Evolutionary conservation across 2,888 invertebrate species (phyloP), one percentile per base, ranked within the genome.

Genomic region (Dioctria linearis): DNA sequence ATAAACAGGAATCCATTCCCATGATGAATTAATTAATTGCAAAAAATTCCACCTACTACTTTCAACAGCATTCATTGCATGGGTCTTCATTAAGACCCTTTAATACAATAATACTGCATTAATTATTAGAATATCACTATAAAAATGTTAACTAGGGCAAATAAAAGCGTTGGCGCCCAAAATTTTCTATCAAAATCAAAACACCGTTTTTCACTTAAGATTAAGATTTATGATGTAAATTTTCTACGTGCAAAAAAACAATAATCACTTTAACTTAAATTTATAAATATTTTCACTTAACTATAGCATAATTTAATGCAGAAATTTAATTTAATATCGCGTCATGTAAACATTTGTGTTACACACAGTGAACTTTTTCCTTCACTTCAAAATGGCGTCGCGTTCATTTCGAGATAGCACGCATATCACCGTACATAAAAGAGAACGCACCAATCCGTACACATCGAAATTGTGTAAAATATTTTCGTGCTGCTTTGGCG

Each of bases 321-420:
- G 51, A 71, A 71, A 71, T 51, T 46, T 46, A 25, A 59, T 13
- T 59, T 59, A 59, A n/a, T 59, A 59, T 43, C 51, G 59, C 43
- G 43, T 75, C 75, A 75, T 75, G 61, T 75, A 75, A 75, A 75
- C 75, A 75, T 59, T 75, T 61, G 37, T 25, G 40, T 40, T 57
- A 39, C 57, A 42, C 42, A n/a, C n/a, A 75, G 37, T 57, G 73
- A 78, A 78, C 81, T 79, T 81, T 81, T 81, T 80, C 25, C 81
- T 59, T 79, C 79, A 61, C 76, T 81, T 69, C 80, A 81, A 81
- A 80, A 81, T 81, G 81, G 81, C 81, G 81, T 25, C 81, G 80
- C 81, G 78, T 80, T 78, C 79, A 79, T 78, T 78, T 71, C 54
- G 71, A 71, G 54, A 5, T 67, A 46, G 8, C 46, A 46, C 46